Percentiles rank a stretch among this genome's conserved stretches.
phyloP scores from a whole-genome alignment of 2,888 invertebrate species.

The Dasypolia templi region DNA sequence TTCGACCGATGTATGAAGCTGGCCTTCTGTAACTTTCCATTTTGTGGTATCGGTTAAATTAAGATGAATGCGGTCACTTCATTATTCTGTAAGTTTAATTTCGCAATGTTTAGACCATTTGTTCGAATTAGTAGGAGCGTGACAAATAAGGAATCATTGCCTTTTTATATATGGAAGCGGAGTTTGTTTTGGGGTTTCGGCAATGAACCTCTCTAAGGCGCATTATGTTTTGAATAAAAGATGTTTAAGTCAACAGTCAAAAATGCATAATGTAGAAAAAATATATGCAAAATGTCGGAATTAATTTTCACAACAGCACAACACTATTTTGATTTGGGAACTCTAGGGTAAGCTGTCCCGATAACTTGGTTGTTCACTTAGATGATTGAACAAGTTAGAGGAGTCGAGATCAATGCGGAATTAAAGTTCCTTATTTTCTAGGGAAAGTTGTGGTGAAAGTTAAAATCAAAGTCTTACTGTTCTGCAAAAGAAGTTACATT shows the following conservation, averaged over 20 bases:
- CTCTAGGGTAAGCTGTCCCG: not conserved
- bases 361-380: not conserved
- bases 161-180: conserved; percentile 72
- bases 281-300: not conserved
- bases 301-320: not conserved
- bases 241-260: not conserved
- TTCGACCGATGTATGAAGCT: not conserved
- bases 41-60: conserved; percentile 80
- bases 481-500: not conserved
- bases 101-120: conserved; percentile 84
- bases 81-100: conserved; percentile 87
- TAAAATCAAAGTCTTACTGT: not conserved
- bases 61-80: conserved; percentile 88
- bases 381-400: not conserved
- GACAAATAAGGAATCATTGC: conserved; percentile 80
- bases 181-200: conserved; percentile 33
- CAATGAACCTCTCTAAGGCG: not conserved
- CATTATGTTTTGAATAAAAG: not conserved
- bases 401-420: not conserved
- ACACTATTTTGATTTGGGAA: not conserved
- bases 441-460: not conserved
- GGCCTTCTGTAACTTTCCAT: not conserved
- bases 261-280: not conserved
- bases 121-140: conserved; percentile 82
- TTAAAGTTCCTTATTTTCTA: not conserved